Evolutionary conservation across 2,113 vertebrate species (phyloP), one percentile per base, ranked within the genome.

Genomic region (Odocoileus hemionus): DNA sequence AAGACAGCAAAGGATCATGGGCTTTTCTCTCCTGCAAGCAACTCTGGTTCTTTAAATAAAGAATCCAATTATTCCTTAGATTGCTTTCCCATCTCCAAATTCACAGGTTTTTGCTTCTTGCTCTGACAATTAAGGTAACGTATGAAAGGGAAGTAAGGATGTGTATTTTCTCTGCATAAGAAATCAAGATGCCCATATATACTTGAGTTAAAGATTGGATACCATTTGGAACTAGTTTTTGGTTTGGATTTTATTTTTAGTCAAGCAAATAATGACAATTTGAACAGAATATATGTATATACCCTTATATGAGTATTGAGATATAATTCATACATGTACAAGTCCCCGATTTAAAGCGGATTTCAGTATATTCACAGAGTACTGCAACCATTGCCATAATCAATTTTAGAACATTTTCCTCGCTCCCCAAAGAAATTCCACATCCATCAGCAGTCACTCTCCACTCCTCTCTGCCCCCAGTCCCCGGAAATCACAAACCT

Each of bases 221-320:
- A 70, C 57, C 57, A 91, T 36, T 58, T 67, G 58, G 26, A 90
- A 89, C 83, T 89, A 11, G 15, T 36, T 88, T 80, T 83, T 90
- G 86, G 30, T 89, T 87, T 50, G 52, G 55, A 90, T 82, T 85
- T 95, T 96, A 91, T 88, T 93, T 96, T 95, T 43, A 83, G 52
- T 88, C 4, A 47, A 83, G n/a, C 86, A 95, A 92, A 90, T 28
- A 91, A 94, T 52, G 39, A 94, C 36, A 57, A n/a, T 83, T 84
- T 89, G 54, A 82, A 55, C 14, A 88, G 43, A 54, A 67, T 50
- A 64, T 80, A 39, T 47, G 45, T 33, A 47, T 28, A 70, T 30
- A 26, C 52, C 54, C 30, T n/a, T 45, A 45, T 85, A 64, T 57
- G 82, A 83, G 70, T 83, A 91, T 36, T 23, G 64, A 95, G 58